A percentile compares a stretch with the other conserved stretches of the same genome.
These are phyloP conservation scores for Girardia tigrina DNA, from an alignment of 2,888 invertebrate genomes.

Conservation along the genomic window DNA sequence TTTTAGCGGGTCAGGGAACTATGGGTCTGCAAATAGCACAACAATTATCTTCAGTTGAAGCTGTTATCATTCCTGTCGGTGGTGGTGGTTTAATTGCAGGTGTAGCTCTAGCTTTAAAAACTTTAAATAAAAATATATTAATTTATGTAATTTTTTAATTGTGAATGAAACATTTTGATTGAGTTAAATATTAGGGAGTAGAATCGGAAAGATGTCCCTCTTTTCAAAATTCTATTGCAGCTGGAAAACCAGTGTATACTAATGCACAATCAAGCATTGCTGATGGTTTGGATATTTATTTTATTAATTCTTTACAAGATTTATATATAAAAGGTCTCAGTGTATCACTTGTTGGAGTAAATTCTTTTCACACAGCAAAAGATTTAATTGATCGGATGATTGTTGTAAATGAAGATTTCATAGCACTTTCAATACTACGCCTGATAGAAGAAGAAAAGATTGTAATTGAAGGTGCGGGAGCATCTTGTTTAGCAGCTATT, in stretches of 20 bases:
- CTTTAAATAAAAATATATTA: conserved; percentile 58
- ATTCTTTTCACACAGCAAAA: conserved; percentile 26
- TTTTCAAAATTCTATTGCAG: conserved; percentile 62
- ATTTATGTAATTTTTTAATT: conserved; percentile 15
- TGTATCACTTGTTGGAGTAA: conserved; percentile 50
- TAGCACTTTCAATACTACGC: conserved; percentile 20
- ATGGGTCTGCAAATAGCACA: conserved; percentile 79
- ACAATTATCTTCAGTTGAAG: conserved; percentile 72
- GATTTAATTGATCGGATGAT: conserved; percentile 28
- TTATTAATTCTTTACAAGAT: background rate
- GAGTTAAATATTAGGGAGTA: conserved; percentile 56
- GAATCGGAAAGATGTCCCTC: conserved; percentile 80
- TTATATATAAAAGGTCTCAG: conserved; percentile 38
- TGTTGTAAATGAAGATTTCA: conserved; percentile 26
- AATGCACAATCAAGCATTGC: conserved; percentile 64
- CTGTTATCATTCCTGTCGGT: conserved; percentile 76
- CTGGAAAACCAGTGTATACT: conserved; percentile 60
- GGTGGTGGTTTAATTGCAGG: conserved; percentile 86
- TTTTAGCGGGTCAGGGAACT: conserved; percentile 85
- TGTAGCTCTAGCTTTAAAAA: conserved; percentile 62
- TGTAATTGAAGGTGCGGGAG: conserved; percentile 30
- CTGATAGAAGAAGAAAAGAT: conserved; percentile 26
- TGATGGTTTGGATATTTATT: conserved; percentile 57
- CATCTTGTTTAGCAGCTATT: conserved; percentile 8
- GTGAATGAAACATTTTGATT: background rate